Evolutionary conservation across 2,113 vertebrate genomes (phyloP).

Genomic region (Mastomys coucha): DNA sequence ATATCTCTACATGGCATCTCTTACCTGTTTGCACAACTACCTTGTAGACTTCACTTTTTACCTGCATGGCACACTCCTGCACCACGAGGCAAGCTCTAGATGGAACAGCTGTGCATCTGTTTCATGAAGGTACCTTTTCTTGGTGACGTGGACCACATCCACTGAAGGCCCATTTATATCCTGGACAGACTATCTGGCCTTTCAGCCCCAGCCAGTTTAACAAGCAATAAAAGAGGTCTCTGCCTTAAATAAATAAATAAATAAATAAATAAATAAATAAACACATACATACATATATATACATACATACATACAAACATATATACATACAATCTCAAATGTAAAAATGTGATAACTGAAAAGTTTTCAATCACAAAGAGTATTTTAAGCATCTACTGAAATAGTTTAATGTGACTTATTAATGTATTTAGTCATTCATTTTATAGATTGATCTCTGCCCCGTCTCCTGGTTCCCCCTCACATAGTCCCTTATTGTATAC

Average conservation of each 20-base stretch:
- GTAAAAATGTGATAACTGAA: background rate
- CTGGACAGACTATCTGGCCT: background rate
- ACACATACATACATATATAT: too few species aligned
- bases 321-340: background rate
- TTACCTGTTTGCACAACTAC: constrained; percentile 89
- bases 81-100: constrained; percentile 90
- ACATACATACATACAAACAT: too few species aligned
- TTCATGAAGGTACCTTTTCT: constrained; percentile 92
- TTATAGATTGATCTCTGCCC: too few species aligned
- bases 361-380: background rate
- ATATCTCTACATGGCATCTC: constrained; percentile 91
- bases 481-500: too few species aligned
- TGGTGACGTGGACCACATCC: constrained; percentile 90
- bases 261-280: too few species aligned
- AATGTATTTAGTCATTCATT: too few species aligned
- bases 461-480: too few species aligned
- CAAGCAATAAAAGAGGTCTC: constrained; percentile 63
- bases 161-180: constrained; percentile 66
- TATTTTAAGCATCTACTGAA: background rate
- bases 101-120: constrained; percentile 91
- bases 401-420: background rate
- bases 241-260: background rate
- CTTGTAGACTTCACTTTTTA: constrained; percentile 88
- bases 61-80: constrained; percentile 88
- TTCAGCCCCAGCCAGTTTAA: background rate